These are phyloP conservation scores for Piscicola geometra DNA, from an alignment of 2,888 invertebrate genomes.

Conservation along the genomic window DNA sequence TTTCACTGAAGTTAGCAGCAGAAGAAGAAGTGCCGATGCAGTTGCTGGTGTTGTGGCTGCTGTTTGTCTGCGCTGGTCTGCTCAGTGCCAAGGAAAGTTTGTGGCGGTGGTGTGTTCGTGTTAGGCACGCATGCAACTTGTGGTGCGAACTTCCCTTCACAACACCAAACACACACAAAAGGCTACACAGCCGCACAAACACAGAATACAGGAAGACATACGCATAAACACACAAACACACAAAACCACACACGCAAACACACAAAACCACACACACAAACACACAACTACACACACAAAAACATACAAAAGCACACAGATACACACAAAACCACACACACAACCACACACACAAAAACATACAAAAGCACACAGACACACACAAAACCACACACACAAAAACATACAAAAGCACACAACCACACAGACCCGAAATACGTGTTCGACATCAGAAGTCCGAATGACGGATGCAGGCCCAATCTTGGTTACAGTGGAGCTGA, in stretches of 20 bases:
- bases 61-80: no score
- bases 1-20: background rate
- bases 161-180: no score
- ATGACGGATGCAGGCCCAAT: background rate
- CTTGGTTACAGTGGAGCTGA: background rate
- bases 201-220: no score
- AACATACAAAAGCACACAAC: background rate
- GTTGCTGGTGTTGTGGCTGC: slow-evolving; percentile 7
- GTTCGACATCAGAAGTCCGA: background rate
- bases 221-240: no score
- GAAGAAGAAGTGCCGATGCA: slow-evolving; percentile 5
- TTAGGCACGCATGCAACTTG: no score
- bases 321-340: background rate
- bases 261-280: no score
- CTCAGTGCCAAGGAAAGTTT: no score
- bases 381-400: background rate
- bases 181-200: no score
- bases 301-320: background rate
- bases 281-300: no score
- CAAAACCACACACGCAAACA: no score
- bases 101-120: no score
- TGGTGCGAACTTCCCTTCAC: no score
- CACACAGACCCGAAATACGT: slow-evolving; percentile 4
- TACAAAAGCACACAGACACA: background rate
- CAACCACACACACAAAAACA: background rate